These are phyloP conservation scores for Trissonchulus sp. DNA, from an alignment of 2,888 invertebrate genomes.

Conservation along the genomic window DNA sequence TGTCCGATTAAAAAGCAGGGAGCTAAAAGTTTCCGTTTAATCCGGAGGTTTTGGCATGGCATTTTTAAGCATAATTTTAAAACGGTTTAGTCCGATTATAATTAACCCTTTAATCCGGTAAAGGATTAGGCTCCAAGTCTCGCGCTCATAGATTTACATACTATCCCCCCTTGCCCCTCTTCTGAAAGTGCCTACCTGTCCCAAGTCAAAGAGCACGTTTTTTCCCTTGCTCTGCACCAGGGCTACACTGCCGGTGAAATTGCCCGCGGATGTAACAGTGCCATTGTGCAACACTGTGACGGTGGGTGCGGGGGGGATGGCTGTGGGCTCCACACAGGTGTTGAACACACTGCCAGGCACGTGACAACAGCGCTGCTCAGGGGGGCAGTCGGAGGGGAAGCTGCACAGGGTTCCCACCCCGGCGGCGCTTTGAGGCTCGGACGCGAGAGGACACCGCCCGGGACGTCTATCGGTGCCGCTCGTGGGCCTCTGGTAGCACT, in stretches of 20 bases:
- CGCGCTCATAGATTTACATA: no score
- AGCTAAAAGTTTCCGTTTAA: no score
- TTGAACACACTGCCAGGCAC: background rate
- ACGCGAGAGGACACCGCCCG: background rate
- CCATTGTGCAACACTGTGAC: background rate
- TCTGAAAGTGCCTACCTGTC: no score
- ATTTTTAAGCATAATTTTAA: no score
- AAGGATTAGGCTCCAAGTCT: no score
- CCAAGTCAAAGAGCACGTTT: background rate
- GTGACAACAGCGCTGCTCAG: background rate
- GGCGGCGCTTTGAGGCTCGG: background rate
- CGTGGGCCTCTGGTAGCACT: background rate
- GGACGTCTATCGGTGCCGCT: background rate
- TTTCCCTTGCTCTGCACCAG: background rate
- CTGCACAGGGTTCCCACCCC: background rate
- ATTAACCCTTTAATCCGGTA: no score
- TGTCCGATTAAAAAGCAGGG: no score
- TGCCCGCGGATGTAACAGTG: no score
- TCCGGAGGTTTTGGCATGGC: no score
- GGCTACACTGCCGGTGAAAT: background rate
- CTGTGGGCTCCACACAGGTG: background rate
- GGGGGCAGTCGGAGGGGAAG: background rate
- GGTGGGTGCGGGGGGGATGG: background rate
- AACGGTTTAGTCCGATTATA: no score
- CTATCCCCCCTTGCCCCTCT: no score